Conservation (phyloP, 1,140 invertebrate species). For the Zaprionus vittiger region DNA sequence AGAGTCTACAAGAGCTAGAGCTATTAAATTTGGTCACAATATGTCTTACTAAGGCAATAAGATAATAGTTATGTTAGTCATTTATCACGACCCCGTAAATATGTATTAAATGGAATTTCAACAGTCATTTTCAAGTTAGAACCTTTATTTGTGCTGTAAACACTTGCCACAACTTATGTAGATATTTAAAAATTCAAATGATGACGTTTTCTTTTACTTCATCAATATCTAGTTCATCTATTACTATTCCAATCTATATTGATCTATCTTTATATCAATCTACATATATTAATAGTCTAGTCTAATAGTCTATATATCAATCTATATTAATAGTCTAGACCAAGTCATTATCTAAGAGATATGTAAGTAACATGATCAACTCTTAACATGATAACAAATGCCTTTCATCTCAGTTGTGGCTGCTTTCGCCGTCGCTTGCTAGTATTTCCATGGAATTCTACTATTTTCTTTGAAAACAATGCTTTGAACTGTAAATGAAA, state of each 20-base stretch:
- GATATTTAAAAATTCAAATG: not conserved
- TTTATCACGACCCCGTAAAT: too few relatives aligned
- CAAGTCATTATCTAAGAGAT: not conserved
- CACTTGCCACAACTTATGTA: too few relatives aligned
- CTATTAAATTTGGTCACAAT: too few relatives aligned
- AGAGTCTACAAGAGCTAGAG: too few relatives aligned
- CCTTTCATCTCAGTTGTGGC: conserved; percentile 18
- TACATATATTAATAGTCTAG: too few relatives aligned
- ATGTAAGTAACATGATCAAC: not conserved
- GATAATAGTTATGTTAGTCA: too few relatives aligned
- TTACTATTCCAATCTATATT: not conserved
- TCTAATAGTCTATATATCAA: too few relatives aligned
- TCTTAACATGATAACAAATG: not conserved
- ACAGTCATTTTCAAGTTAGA: too few relatives aligned
- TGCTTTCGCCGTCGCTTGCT: conserved; percentile 2
- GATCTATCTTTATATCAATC: too few relatives aligned
- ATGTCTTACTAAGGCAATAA: too few relatives aligned
- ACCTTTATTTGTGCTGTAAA: too few relatives aligned
- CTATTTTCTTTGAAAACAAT: conserved; percentile 62
- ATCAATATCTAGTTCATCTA: not conserved
- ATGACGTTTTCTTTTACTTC: not conserved
- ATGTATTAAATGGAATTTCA: too few relatives aligned
- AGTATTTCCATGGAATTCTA: conserved; percentile 51
- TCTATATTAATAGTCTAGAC: not conserved
- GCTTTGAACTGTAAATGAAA: conserved; percentile 56